Base-by-base conservation (phyloP, 2,888 invertebrate species). In the Cistogaster globosa region DNA sequence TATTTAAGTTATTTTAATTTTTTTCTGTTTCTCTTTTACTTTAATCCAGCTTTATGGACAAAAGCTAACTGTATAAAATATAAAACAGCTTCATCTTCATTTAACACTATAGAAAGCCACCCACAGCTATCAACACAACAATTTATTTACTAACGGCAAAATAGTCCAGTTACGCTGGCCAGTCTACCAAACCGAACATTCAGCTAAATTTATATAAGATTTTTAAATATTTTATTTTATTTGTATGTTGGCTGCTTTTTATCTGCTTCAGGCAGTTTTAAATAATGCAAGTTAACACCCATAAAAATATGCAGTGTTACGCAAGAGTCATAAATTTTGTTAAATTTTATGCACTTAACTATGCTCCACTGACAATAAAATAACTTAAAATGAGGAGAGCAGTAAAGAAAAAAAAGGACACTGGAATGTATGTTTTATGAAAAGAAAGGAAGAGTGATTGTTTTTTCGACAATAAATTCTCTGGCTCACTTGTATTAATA, bases 231-330 rank as follows among this genome's bases (percentile, higher is more conserved):
- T 42, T 42, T 12, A n/a, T 67, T 42, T 53, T 60, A 45, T 77
- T 42, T 65, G 65, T 71, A 32, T 57, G 51, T 16, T 32, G 6
- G 32, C 32, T 32, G 32, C 69, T 58, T 80, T 26, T 26, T 77
- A 72, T 81, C 84, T 80, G 84, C 71, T 68, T 9, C 67, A 62
- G 63, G 80, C 84, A 84, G 76, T 72, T 77, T 32, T 32, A 62
- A 71, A 83, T 77, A 80, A 74, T 67, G 36, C 60, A 77, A 76
- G 76, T 84, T 84, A 84, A 84, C 84, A 72, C 84, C 84, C 80
- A 81, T 77, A 57, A 84, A 84, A 80, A 68, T 12, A 80, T 68
- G 60, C 53, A 58, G 20, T 55, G 67, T 74, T 60, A n/a, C 26
- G 53, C 45, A 60, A 32, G 74, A 68, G 63, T 80, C 67, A 60